Evolutionary conservation across 2,888 invertebrate genomes (phyloP).

Genomic region (Nineta flava): DNA sequence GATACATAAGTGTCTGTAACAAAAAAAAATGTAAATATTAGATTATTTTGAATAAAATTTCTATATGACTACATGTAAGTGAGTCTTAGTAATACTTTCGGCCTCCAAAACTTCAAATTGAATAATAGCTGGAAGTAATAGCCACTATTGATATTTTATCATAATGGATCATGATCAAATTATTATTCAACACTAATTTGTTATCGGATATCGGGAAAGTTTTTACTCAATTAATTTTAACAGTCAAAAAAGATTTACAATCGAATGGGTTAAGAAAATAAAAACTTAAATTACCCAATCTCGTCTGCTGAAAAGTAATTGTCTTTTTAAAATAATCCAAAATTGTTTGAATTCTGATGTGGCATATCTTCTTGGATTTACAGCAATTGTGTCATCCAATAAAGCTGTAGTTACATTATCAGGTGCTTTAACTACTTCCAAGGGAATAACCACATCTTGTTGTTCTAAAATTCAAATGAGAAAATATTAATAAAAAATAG

Average conservation of each 20-base stretch:
- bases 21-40: conserved; percentile 11
- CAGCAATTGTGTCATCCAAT: conserved; percentile 39
- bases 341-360: conserved; percentile 71
- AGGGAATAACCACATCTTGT: conserved; percentile 37
- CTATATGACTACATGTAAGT: too few species aligned
- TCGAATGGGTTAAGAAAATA: background rate
- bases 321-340: conserved; percentile 73
- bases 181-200: too few species aligned
- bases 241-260: conserved; percentile 1
- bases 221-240: too few species aligned
- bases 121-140: too few species aligned
- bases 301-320: conserved; percentile 67
- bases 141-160: too few species aligned
- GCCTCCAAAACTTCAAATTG: too few species aligned
- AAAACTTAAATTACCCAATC: conserved; percentile 58
- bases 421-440: conserved; percentile 48
- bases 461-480: conserved; percentile 1
- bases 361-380: conserved; percentile 61
- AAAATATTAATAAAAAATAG: background rate
- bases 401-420: conserved; percentile 53
- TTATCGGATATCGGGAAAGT: too few species aligned
- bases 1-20: conserved; percentile 82
- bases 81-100: too few species aligned
- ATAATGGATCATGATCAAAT: too few species aligned
- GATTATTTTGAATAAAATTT: too few species aligned